Conservation (phyloP, 2,888 invertebrate genomes). For the Drosophila engyochracea region DNA sequence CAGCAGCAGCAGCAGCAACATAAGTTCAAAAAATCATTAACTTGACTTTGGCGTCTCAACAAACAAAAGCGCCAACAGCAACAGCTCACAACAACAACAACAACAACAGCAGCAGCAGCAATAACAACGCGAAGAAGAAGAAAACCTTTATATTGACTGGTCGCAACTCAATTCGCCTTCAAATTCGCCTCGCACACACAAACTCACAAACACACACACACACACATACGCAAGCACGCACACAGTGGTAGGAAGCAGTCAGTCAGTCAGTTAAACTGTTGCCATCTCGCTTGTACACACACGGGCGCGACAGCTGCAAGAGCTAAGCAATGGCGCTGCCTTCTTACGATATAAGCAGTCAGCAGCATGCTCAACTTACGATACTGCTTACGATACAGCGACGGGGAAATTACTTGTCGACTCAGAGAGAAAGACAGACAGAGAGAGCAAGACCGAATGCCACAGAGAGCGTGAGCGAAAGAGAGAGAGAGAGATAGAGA, state of each 20-base stretch:
- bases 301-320: conserved; percentile 21
- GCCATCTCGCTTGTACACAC: conserved; percentile 61
- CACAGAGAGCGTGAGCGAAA: neutral
- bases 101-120: neutral
- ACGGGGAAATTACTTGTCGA: conserved; percentile 63
- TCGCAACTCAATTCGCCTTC: conserved; percentile 67
- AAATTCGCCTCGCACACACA: conserved; percentile 61
- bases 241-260: conserved; percentile 3
- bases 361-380: conserved; percentile 66
- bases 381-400: conserved; percentile 60
- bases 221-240: conserved; percentile 28
- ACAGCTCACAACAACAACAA: conserved; percentile 12
- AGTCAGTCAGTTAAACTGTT: conserved; percentile 36
- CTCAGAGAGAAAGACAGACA: conserved; percentile 32
- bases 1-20: conserved; percentile 26
- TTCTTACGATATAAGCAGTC: conserved; percentile 76
- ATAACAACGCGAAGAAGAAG: conserved; percentile 11
- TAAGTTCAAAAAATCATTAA: conserved; percentile 66
- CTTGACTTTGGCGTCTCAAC: conserved; percentile 60
- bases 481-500: neutral
- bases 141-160: conserved; percentile 51
- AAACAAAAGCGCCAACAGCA: conserved; percentile 47
- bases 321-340: conserved; percentile 74
- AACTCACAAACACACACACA: conserved; percentile 16
- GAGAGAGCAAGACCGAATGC: neutral